Percentiles rank a stretch among this genome's conserved stretches.
phyloP scores from a whole-genome alignment of 1,140 invertebrate species.

The Heliconius nattereri region DNA sequence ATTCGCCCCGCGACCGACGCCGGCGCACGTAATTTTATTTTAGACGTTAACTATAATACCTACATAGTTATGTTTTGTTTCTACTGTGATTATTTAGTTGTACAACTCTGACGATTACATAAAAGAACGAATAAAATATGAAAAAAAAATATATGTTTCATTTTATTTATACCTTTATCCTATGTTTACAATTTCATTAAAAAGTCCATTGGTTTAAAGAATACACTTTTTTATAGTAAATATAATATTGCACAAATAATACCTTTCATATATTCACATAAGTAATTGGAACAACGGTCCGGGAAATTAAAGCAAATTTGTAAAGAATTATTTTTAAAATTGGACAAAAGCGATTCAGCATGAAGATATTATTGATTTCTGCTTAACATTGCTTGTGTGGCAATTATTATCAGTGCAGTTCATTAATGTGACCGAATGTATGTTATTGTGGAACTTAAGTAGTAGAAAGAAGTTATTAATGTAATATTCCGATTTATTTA shows the following conservation, averaged over 20 bases:
- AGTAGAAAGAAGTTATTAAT: background rate
- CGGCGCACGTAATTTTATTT: slow-evolving; percentile 66
- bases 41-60: slow-evolving; percentile 71
- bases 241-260: background rate
- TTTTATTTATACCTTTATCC: slow-evolving; percentile 34
- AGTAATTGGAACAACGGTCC: background rate
- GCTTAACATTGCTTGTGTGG: background rate
- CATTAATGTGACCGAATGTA: background rate
- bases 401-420: background rate
- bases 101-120: slow-evolving; percentile 81
- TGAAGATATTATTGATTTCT: slow-evolving; percentile 2
- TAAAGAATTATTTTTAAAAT: background rate
- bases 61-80: slow-evolving; percentile 80
- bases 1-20: slow-evolving; percentile 33
- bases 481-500: too few species aligned
- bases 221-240: background rate
- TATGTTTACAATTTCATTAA: background rate
- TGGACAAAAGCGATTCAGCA: background rate
- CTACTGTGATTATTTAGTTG: slow-evolving; percentile 82
- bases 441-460: background rate
- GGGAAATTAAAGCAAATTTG: slow-evolving; percentile 5
- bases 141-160: slow-evolving; percentile 57
- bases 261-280: background rate
- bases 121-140: slow-evolving; percentile 80
- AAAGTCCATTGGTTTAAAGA: background rate